Conservation (phyloP, 2,797 vertebrate species). For the Malacoctenus gilli region DNA sequence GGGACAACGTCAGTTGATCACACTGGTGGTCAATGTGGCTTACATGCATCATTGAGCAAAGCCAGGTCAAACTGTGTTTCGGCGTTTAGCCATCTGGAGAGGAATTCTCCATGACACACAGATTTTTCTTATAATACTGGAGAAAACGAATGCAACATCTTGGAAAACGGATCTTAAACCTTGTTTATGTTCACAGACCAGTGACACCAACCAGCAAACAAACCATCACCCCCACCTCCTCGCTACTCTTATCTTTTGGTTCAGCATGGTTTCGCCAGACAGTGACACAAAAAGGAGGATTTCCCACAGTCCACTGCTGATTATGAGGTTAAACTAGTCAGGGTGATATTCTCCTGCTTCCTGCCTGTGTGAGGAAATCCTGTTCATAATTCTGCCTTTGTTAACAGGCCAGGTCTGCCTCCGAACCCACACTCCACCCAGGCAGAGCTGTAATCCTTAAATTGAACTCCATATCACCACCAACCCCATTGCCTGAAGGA, state of each 20-base stretch:
- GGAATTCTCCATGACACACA: slow-evolving; percentile 16
- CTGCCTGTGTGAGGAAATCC: slow-evolving; percentile 49
- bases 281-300: slow-evolving; percentile 25
- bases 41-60: slow-evolving; percentile 69
- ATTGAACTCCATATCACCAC: slow-evolving; percentile 43
- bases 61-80: slow-evolving; percentile 68
- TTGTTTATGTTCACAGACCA: slow-evolving; percentile 29
- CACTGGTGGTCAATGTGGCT: slow-evolving; percentile 73
- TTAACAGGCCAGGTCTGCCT: slow-evolving; percentile 38
- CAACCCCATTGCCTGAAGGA: slow-evolving; percentile 14
- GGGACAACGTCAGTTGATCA: slow-evolving; percentile 67
- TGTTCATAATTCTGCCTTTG: slow-evolving; percentile 49
- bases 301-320: slow-evolving; percentile 42
- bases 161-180: slow-evolving; percentile 3
- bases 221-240: neutral
- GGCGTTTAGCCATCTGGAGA: slow-evolving; percentile 71
- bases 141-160: no score
- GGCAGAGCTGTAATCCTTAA: slow-evolving; percentile 34
- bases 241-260: slow-evolving; percentile 30
- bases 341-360: slow-evolving; percentile 40
- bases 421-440: slow-evolving; percentile 16
- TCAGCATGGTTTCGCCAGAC: slow-evolving; percentile 6
- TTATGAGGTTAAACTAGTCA: slow-evolving; percentile 53
- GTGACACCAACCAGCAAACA: slow-evolving; percentile 11
- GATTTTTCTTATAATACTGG: no score